Conservation (phyloP, 2,113 vertebrate species). For the Amphiprion ocellaris region DNA sequence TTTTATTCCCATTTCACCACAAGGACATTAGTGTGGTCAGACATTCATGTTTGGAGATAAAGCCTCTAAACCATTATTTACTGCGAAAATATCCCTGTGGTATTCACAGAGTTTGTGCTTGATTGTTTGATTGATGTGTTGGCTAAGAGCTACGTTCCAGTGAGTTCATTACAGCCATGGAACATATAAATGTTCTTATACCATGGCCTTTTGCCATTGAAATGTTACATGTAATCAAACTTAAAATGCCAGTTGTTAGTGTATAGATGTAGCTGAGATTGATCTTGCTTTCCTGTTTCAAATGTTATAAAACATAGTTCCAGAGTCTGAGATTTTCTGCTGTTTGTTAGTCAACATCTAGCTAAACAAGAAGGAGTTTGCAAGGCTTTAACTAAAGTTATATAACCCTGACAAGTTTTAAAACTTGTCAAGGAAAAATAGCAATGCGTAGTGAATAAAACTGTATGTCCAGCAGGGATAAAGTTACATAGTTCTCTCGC, state of each 20-base stretch:
- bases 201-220: not conserved
- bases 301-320: not conserved
- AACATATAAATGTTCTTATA: not conserved
- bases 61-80: conserved; percentile 1
- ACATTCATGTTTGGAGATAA: not conserved
- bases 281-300: not conserved
- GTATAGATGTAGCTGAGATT: not conserved
- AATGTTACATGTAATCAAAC: not conserved
- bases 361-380: not conserved
- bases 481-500: not conserved
- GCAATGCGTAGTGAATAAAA: not conserved
- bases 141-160: not conserved
- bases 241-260: not conserved
- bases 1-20: not conserved
- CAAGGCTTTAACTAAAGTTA: not conserved
- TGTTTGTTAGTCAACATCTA: not conserved
- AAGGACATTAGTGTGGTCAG: not conserved
- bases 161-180: not conserved
- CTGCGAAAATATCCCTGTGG: not conserved
- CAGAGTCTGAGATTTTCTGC: not conserved
- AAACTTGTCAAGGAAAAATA: not conserved
- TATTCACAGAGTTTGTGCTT: not conserved
- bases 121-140: not conserved
- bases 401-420: not conserved
- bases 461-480: not conserved